Conservation (phyloP, 2,888 invertebrate genomes). For the Platycheirus rosarum region DNA sequence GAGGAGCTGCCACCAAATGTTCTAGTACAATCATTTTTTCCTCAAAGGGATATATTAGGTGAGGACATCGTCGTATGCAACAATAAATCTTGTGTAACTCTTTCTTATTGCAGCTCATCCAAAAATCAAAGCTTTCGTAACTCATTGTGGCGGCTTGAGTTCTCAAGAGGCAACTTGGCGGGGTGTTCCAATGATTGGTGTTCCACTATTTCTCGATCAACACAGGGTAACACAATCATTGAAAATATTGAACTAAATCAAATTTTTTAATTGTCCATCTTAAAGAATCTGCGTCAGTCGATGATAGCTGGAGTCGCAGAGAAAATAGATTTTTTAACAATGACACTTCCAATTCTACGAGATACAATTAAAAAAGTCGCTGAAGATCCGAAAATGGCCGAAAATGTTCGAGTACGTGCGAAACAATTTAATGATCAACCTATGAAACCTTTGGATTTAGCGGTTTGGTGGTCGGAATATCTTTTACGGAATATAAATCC, state of each 20-base stretch:
- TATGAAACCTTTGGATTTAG: conserved; percentile 83
- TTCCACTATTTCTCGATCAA: conserved; percentile 79
- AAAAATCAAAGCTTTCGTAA: conserved; percentile 77
- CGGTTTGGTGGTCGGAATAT: conserved; percentile 86
- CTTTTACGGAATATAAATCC: conserved; percentile 84
- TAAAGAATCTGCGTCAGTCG: conserved; percentile 64
- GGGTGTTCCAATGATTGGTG: conserved; percentile 79
- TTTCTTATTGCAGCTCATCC: conserved; percentile 75
- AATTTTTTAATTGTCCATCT: no score
- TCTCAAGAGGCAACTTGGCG: conserved; percentile 78
- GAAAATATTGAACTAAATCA: not conserved
- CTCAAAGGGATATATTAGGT: conserved; percentile 78
- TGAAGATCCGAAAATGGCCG: conserved; percentile 64
- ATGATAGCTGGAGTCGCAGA: conserved; percentile 73
- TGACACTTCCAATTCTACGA: conserved; percentile 64
- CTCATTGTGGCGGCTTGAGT: conserved; percentile 79
- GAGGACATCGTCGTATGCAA: not conserved
- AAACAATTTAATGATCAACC: conserved; percentile 83
- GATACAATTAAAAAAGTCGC: conserved; percentile 67
- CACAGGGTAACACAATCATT: conserved; percentile 55
- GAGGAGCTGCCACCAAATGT: conserved; percentile 75
- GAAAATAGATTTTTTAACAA: conserved; percentile 70
- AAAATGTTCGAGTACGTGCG: conserved; percentile 81
- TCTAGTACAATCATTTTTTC: conserved; percentile 54
- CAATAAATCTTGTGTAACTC: not conserved